Percentiles rank a stretch among this genome's conserved stretches.
Evolutionary conservation across 2,113 vertebrate species (phyloP).

Genomic region (Diphyllodes magnificus): DNA sequence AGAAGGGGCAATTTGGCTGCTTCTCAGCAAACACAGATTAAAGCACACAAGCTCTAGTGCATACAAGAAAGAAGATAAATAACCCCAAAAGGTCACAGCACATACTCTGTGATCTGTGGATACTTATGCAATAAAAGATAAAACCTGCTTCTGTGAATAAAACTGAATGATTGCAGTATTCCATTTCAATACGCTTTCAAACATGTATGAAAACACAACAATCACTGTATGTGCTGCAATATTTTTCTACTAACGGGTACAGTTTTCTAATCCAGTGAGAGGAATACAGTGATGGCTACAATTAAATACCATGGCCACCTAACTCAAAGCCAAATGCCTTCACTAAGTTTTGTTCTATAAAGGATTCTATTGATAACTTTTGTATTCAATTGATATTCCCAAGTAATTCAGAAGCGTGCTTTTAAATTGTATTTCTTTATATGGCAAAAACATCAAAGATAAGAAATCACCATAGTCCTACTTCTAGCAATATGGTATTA

Average conservation of each 20-base stretch:
- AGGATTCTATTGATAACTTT: neutral
- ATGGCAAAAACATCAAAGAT: neutral
- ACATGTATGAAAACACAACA: neutral
- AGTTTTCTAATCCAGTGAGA: neutral
- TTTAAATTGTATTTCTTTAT: neutral
- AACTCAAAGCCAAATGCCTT: neutral
- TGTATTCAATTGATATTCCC: neutral
- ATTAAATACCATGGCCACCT: neutral
- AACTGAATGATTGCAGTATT: neutral
- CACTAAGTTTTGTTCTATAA: neutral
- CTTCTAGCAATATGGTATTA: neutral
- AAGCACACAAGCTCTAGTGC: constrained; percentile 25
- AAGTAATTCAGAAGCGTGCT: neutral
- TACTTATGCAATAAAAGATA: constrained; percentile 10
- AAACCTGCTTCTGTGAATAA: neutral
- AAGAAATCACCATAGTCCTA: neutral
- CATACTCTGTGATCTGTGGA: neutral
- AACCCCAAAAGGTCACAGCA: constrained; percentile 19
- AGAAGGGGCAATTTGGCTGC: constrained; percentile 48
- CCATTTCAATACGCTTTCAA: neutral
- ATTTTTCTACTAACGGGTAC: neutral
- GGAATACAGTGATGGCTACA: neutral
- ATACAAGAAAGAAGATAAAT: constrained; percentile 7
- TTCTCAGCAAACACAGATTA: constrained; percentile 57
- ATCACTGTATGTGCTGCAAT: neutral